phyloP scores from a whole-genome alignment of 2,888 invertebrate species.

The Melipona beecheii region DNA sequence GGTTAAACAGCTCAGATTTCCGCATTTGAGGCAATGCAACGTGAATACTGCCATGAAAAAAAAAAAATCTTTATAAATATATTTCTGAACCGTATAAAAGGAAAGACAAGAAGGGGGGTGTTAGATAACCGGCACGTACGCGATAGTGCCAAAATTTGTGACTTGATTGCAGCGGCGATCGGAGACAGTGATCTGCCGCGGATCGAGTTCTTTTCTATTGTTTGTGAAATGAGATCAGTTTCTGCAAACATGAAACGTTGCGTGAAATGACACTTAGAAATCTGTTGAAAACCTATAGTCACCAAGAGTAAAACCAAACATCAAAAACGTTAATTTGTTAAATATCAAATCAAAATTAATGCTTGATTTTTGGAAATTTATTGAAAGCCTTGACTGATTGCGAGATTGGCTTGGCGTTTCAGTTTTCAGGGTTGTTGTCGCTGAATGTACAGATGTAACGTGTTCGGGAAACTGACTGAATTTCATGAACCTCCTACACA shows the following conservation, averaged over 20 bases:
- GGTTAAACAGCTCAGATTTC: constrained; percentile 50
- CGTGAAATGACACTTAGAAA: background rate
- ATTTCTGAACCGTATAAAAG: constrained; percentile 54
- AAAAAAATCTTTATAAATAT: constrained; percentile 64
- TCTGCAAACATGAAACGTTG: background rate
- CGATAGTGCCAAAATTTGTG: constrained; percentile 29
- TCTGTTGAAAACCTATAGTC: no score
- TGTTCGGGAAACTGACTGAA: constrained; percentile 36
- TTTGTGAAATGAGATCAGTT: constrained; percentile 44
- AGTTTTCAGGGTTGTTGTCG: background rate
- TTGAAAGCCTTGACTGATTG: background rate
- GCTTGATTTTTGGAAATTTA: background rate
- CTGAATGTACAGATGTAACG: background rate
- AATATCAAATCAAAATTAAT: background rate
- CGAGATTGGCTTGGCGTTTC: background rate
- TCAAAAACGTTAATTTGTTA: background rate
- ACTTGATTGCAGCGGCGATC: constrained; percentile 8
- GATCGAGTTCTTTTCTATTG: constrained; percentile 30
- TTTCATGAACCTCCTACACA: constrained; percentile 37
- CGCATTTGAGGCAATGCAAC: constrained; percentile 60
- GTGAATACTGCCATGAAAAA: constrained; percentile 67
- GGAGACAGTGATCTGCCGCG: background rate
- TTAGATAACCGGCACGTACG: constrained; percentile 26
- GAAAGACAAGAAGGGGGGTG: constrained; percentile 4
- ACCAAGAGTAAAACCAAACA: background rate